These are phyloP conservation scores for Periplaneta americana DNA, from an alignment of 1,140 invertebrate species.

Conservation along the genomic window DNA sequence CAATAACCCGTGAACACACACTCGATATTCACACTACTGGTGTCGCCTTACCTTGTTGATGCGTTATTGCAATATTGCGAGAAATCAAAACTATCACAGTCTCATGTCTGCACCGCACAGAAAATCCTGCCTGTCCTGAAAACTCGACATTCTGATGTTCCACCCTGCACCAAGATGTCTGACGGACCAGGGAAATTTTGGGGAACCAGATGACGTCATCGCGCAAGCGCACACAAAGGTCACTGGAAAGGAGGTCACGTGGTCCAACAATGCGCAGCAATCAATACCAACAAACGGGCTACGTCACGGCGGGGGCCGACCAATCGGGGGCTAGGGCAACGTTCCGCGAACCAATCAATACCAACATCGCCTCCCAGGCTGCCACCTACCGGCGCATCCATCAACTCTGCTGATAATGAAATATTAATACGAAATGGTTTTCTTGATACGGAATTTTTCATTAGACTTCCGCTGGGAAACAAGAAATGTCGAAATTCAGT, in stretches of 20 bases:
- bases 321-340: background rate
- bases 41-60: background rate
- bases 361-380: background rate
- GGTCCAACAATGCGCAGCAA: background rate
- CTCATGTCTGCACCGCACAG: background rate
- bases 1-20: background rate
- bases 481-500: background rate
- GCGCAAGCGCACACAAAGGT: background rate
- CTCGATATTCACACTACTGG: background rate
- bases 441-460: background rate
- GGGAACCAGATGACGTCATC: background rate
- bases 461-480: background rate
- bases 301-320: background rate
- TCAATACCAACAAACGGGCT: background rate
- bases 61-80: background rate
- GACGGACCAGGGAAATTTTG: background rate
- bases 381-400: background rate
- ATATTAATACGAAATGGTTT: background rate
- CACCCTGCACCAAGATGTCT: background rate
- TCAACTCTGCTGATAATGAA: background rate
- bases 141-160: background rate
- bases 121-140: background rate
- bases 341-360: background rate
- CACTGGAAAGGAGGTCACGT: background rate
- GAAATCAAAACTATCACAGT: background rate